phyloP scores from a whole-genome alignment of 2,888 invertebrate genomes.

The Scaeva pyrastri region DNA sequence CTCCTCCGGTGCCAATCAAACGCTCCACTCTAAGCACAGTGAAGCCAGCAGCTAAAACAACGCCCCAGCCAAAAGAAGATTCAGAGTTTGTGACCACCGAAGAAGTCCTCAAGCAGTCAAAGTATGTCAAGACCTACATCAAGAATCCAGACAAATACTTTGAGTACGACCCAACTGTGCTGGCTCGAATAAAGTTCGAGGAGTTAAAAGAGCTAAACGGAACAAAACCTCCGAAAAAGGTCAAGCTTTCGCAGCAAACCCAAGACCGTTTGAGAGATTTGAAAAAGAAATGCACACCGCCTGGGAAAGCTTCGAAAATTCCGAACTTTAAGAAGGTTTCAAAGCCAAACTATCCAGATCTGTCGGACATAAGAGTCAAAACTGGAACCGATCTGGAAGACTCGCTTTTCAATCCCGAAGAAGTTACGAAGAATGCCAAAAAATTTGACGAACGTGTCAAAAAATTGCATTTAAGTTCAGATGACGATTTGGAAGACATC shows the following conservation, averaged over 20 bases:
- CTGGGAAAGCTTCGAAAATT: constrained; percentile 77
- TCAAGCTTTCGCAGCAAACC: constrained; percentile 75
- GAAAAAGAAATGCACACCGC: constrained; percentile 77
- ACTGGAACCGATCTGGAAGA: constrained; percentile 82
- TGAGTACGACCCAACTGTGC: constrained; percentile 83
- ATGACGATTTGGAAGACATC: constrained; percentile 83
- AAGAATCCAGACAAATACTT: constrained; percentile 84
- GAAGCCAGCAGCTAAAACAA: constrained; percentile 76
- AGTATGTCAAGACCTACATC: constrained; percentile 84
- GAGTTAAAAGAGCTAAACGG: constrained; percentile 79
- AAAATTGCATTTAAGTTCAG: constrained; percentile 81
- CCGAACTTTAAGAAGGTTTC: constrained; percentile 82
- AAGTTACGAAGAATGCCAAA: constrained; percentile 83
- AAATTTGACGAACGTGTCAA: constrained; percentile 83
- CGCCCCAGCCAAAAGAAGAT: constrained; percentile 78
- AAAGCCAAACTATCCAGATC: constrained; percentile 83
- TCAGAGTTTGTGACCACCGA: constrained; percentile 83
- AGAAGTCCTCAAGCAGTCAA: constrained; percentile 83
- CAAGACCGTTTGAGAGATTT: constrained; percentile 78
- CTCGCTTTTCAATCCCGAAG: constrained; percentile 82
- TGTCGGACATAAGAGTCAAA: constrained; percentile 83
- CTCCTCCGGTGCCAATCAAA: constrained; percentile 81
- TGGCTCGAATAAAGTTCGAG: constrained; percentile 81
- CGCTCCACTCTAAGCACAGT: constrained; percentile 80
- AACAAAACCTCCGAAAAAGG: constrained; percentile 79